Conservation (phyloP, 2,113 vertebrate species). For the sheep (Ovis aries) region DNA sequence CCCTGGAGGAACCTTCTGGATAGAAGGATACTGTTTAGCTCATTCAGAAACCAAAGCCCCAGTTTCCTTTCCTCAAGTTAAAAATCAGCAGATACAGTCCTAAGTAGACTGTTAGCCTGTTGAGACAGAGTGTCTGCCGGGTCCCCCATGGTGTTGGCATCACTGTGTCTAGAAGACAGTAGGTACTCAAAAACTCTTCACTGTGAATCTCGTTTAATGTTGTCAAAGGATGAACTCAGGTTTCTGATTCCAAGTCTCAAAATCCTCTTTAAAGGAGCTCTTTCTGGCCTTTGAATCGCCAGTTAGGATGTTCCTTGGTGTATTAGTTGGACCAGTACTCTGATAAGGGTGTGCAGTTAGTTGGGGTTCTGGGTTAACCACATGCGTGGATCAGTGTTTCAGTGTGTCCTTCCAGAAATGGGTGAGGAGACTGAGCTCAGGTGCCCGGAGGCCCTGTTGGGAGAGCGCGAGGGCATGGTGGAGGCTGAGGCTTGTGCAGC, state of each 20-base stretch:
- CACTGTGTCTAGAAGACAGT: accelerated
- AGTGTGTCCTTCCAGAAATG: background rate
- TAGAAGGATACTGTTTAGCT: background rate
- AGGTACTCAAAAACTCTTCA: background rate
- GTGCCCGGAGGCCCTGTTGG: background rate
- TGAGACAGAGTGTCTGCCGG: background rate
- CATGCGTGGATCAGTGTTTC: background rate
- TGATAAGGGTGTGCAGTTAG: background rate
- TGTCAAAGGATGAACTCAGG: background rate
- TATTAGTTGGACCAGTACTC: background rate
- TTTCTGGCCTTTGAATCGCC: background rate
- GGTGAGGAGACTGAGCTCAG: background rate
- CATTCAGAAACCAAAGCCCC: background rate
- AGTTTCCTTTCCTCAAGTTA: background rate
- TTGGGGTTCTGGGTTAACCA: background rate
- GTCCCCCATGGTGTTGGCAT: accelerated
- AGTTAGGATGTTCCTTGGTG: background rate
- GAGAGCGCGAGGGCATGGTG: accelerated
- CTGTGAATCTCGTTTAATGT: background rate
- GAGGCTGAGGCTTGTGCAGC: background rate
- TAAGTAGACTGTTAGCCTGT: background rate
- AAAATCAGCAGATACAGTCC: background rate
- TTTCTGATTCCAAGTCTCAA: background rate
- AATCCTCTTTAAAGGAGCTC: background rate
- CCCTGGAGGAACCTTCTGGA: background rate